phyloP scores from a whole-genome alignment of 2,797 vertebrate species.

The Bufotes viridis region DNA sequence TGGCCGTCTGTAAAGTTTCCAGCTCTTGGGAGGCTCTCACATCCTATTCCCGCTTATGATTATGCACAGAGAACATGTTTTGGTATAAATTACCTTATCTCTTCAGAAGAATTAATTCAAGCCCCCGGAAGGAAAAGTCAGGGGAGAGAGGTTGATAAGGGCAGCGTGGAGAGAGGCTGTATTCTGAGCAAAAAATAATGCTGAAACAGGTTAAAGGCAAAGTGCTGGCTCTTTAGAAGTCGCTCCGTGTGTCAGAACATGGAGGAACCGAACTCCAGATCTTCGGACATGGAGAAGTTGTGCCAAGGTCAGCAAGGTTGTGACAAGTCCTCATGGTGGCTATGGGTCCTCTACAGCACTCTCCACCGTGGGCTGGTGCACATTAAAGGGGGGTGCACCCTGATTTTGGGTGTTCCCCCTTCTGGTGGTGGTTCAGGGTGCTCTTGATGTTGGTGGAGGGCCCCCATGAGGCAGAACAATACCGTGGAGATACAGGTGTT shows the following conservation, averaged over 20 bases:
- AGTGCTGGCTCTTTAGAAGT: conserved; percentile 52
- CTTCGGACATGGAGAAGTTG: conserved; percentile 15
- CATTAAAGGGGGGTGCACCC: too few species aligned
- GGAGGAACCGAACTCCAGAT: conserved; percentile 1
- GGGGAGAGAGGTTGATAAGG: conserved; percentile 49
- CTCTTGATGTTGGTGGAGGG: too few species aligned
- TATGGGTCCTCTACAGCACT: too few species aligned
- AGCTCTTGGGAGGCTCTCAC: conserved; percentile 1
- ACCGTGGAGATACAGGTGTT: too few species aligned
- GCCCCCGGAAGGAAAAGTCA: conserved; percentile 47
- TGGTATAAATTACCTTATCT: conserved; percentile 62
- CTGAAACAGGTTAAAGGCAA: conserved; percentile 57
- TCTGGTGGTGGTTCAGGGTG: too few species aligned
- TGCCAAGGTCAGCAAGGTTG: conserved; percentile 22
- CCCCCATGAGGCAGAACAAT: too few species aligned
- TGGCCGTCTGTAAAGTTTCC: background rate
- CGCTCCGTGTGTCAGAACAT: conserved; percentile 24
- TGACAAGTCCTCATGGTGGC: background rate
- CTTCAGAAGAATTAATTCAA: conserved; percentile 51
- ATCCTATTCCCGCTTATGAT: conserved; percentile 54
- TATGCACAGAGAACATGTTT: conserved; percentile 26
- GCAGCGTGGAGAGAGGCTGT: conserved; percentile 40
- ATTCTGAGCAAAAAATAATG: background rate
- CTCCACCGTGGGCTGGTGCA: too few species aligned
- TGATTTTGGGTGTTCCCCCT: too few species aligned